phyloP scores from a whole-genome alignment of 2,888 invertebrate genomes.

The Cephonodes hylas region DNA sequence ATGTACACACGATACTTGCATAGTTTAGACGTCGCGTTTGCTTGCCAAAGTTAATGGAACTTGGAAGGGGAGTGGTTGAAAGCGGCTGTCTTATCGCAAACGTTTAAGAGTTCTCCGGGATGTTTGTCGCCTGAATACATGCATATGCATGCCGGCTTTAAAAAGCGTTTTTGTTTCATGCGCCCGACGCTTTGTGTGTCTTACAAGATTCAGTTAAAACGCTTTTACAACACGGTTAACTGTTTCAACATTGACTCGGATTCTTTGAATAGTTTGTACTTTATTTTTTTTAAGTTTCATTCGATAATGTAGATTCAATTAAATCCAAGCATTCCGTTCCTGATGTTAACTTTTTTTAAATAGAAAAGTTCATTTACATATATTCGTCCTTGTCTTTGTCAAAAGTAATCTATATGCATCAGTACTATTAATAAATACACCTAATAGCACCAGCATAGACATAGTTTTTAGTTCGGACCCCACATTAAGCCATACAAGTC shows the following conservation, averaged over 20 bases:
- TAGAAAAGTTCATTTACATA: no score
- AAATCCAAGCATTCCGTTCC: no score
- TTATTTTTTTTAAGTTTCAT: background rate
- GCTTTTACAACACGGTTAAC: background rate
- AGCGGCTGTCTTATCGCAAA: constrained; percentile 64
- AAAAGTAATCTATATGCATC: no score
- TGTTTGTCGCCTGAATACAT: constrained; percentile 27
- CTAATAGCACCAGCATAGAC: no score
- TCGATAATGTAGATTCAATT: no score
- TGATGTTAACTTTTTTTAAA: no score
- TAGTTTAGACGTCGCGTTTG: constrained; percentile 63
- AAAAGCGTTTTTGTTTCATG: constrained; percentile 29
- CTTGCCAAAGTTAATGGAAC: constrained; percentile 75
- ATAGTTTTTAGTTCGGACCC: no score
- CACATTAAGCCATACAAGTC: no score
- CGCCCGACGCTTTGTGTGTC: background rate
- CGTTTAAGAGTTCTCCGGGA: constrained; percentile 51
- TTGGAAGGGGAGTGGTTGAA: constrained; percentile 43
- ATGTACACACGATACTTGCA: constrained; percentile 76
- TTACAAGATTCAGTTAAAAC: background rate
- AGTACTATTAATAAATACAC: no score
- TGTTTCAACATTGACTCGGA: background rate
- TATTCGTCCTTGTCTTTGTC: no score
- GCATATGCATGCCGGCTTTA: constrained; percentile 16
- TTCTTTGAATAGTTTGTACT: background rate